phyloP scores from a whole-genome alignment of 2,113 vertebrate genomes.

The Macquaria australasica region DNA sequence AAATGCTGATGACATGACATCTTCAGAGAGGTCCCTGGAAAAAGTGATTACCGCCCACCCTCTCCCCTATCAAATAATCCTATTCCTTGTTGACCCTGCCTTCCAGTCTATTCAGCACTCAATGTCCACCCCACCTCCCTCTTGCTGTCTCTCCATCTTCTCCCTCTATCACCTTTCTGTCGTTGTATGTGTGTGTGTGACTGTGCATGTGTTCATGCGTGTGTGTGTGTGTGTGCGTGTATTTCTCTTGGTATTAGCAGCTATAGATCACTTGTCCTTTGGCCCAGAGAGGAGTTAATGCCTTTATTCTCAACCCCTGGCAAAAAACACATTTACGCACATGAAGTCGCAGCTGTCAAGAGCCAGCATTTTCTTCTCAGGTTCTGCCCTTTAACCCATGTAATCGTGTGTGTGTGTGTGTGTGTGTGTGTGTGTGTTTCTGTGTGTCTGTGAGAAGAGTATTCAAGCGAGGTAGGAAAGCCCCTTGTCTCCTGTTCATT shows the following conservation, averaged over 20 bases:
- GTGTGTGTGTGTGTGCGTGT: conserved; percentile 12
- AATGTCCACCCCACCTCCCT: conserved; percentile 10
- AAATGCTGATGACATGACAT: conserved; percentile 91
- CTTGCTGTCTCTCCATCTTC: conserved; percentile 24
- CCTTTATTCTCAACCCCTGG: conserved; percentile 45
- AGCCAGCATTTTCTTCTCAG: conserved; percentile 46
- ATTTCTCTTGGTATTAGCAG: conserved; percentile 31
- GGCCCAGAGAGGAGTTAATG: conserved; percentile 22
- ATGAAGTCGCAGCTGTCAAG: conserved; percentile 52
- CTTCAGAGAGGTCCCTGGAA: conserved; percentile 83
- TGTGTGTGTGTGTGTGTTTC: conserved; percentile 6
- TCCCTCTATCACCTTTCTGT: conserved; percentile 29
- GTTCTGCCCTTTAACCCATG: conserved; percentile 45
- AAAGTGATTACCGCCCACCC: conserved; percentile 72
- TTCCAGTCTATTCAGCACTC: conserved; percentile 35
- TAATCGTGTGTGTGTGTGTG: conserved; percentile 17
- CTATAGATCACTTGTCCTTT: conserved; percentile 40
- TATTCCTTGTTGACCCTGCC: conserved; percentile 29
- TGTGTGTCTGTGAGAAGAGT: background rate
- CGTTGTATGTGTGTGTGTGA: background rate
- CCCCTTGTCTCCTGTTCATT: conserved; percentile 62
- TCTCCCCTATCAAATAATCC: conserved; percentile 63
- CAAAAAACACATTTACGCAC: conserved; percentile 50
- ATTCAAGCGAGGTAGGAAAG: conserved; percentile 50
- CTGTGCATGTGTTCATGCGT: background rate